phyloP scores from a whole-genome alignment of 1,140 invertebrate genomes.

The Gryon sp. region DNA sequence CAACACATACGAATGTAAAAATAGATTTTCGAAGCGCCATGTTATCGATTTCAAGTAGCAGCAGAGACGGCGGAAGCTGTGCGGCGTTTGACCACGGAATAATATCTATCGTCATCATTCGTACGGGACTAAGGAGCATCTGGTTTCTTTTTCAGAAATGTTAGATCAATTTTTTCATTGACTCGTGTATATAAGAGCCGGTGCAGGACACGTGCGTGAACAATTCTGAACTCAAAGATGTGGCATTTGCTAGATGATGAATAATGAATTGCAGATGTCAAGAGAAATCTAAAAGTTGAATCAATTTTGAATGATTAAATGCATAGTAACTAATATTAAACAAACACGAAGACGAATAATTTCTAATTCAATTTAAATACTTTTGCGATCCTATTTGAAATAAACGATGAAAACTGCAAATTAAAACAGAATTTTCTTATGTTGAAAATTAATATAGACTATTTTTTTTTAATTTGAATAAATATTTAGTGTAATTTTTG shows the following conservation, averaged over 20 bases:
- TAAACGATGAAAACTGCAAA: no score
- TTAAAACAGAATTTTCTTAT: no score
- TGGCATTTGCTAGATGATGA: slow-evolving; percentile 11
- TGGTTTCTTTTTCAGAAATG: slow-evolving; percentile 58
- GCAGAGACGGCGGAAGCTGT: slow-evolving; percentile 61
- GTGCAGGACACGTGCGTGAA: slow-evolving; percentile 61
- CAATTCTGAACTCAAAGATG: slow-evolving; percentile 10
- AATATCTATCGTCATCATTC: slow-evolving; percentile 14
- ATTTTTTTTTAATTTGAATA: no score
- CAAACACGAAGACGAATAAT: no score
- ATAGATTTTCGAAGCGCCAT: slow-evolving; percentile 65
- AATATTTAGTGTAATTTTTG: no score
- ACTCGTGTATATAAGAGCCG: slow-evolving; percentile 21
- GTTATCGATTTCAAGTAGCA: slow-evolving; percentile 70
- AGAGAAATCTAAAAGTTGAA: not conserved
- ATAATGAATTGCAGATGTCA: slow-evolving; percentile 35
- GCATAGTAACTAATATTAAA: no score
- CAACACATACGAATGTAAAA: slow-evolving; percentile 67
- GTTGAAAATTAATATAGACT: no score
- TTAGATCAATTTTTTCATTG: slow-evolving; percentile 36
- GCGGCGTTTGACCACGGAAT: slow-evolving; percentile 60
- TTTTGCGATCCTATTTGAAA: no score
- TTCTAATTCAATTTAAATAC: no score
- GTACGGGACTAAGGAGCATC: slow-evolving; percentile 36
- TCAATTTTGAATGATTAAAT: slow-evolving; percentile 7